phyloP scores from a whole-genome alignment of 1,140 invertebrate species.

The Sminthurinus signatus region DNA sequence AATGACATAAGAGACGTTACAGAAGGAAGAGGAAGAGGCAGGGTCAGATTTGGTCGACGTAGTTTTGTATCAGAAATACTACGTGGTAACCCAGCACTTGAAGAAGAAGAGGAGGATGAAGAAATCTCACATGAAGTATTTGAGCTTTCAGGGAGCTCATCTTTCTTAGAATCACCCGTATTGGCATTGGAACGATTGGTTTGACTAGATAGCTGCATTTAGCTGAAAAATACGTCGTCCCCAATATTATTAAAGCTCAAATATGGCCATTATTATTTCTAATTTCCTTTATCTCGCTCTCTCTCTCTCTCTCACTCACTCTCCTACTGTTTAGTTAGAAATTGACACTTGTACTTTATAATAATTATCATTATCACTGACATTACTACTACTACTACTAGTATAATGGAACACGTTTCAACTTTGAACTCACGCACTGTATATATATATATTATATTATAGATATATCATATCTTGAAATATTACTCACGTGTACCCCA shows the following conservation, averaged over 20 bases:
- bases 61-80: slow-evolving; percentile 47
- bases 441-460: no score
- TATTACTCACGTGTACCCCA: no score
- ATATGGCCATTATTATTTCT: slow-evolving; percentile 2
- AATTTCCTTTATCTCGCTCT: background rate
- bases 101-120: slow-evolving; percentile 13
- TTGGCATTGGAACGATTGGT: slow-evolving; percentile 17
- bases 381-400: no score
- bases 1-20: slow-evolving; percentile 48
- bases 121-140: slow-evolving; percentile 17
- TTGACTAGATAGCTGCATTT: slow-evolving; percentile 26
- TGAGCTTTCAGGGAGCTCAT: slow-evolving; percentile 21
- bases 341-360: no score
- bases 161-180: slow-evolving; percentile 23
- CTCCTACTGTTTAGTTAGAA: no score
- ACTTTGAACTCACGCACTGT: no score
- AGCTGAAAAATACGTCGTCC: slow-evolving; percentile 19
- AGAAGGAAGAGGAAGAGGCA: slow-evolving; percentile 47
- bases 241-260: slow-evolving; percentile 1
- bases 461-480: no score
- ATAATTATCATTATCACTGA: no score
- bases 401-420: no score
- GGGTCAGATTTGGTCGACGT: slow-evolving; percentile 45
- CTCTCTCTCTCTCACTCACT: no score
- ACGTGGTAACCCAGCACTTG: slow-evolving; percentile 43